A percentile compares a stretch with the other conserved stretches of the same genome.
phyloP scores from a whole-genome alignment of 2,113 vertebrate species.

The Anoplopoma fimbria region DNA sequence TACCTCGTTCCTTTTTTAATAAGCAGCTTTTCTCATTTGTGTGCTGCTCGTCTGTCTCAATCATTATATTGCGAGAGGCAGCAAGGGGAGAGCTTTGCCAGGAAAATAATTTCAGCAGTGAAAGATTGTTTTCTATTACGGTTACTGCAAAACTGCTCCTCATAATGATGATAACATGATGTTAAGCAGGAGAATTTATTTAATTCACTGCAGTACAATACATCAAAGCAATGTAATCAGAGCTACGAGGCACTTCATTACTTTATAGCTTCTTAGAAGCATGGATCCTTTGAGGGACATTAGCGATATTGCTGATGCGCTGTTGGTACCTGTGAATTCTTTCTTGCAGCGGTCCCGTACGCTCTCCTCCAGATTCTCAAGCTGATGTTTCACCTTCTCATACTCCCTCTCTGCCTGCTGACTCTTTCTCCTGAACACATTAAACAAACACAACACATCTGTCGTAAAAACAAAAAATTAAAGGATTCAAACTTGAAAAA shows the following conservation, averaged over 20 bases:
- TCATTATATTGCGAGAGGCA: constrained; percentile 21
- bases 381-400: constrained; percentile 96
- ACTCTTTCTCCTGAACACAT: constrained; percentile 91
- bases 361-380: constrained; percentile 96
- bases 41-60: constrained; percentile 37
- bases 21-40: constrained; percentile 26
- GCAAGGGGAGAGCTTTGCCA: not conserved
- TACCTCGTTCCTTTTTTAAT: not conserved
- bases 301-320: not conserved
- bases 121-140: constrained; percentile 58
- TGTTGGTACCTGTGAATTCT: constrained; percentile 92
- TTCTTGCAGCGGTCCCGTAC: constrained; percentile 98
- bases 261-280: constrained; percentile 30
- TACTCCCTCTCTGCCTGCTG: constrained; percentile 97
- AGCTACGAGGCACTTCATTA: constrained; percentile 56
- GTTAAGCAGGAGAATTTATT: constrained; percentile 45
- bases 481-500: not conserved
- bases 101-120: constrained; percentile 45
- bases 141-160: constrained; percentile 43
- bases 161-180: constrained; percentile 46
- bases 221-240: constrained; percentile 56
- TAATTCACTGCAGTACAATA: constrained; percentile 42
- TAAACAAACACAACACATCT: not conserved
- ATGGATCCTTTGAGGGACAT: constrained; percentile 25
- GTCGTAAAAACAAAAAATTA: not conserved